Conservation (phyloP, 1,140 invertebrate genomes). For the Lepidostoma basale region DNA sequence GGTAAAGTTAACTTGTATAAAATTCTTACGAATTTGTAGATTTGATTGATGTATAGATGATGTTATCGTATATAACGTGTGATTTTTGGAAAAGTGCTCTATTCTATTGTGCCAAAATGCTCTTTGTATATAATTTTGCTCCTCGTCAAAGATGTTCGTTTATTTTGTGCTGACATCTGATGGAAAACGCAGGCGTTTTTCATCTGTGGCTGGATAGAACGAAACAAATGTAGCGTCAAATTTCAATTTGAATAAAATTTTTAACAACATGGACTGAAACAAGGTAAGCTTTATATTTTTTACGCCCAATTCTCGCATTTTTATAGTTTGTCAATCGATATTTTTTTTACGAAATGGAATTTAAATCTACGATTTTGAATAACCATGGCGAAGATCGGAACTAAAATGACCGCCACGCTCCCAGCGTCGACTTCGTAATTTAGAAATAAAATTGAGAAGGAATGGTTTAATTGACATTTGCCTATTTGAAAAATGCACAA, state of each 20-base stretch:
- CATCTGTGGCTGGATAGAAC: too few relatives aligned
- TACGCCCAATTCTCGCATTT: too few relatives aligned
- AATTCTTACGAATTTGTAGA: too few relatives aligned
- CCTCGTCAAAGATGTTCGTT: too few relatives aligned
- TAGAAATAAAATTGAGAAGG: slow-evolving; percentile 1
- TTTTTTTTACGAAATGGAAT: neutral
- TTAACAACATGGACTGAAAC: neutral
- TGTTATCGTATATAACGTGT: too few relatives aligned
- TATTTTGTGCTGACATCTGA: slow-evolving; percentile 2
- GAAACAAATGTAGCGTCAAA: too few relatives aligned
- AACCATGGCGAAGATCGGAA: neutral
- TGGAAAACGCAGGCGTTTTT: neutral
- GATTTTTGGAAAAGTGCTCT: too few relatives aligned
- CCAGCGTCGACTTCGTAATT: slow-evolving; percentile 10
- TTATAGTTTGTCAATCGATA: neutral
- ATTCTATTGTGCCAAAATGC: too few relatives aligned
- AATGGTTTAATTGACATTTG: slow-evolving; percentile 10
- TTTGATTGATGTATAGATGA: too few relatives aligned
- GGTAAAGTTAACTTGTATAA: too few relatives aligned
- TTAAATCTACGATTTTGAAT: neutral
- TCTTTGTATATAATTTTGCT: too few relatives aligned
- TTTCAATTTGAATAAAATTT: neutral
- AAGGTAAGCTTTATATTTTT: too few relatives aligned
- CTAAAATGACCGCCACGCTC: slow-evolving; percentile 16
- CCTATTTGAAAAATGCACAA: neutral